Percentiles rank a stretch among this genome's conserved stretches.
These are phyloP conservation scores for Macrocentrus cingulum DNA, from an alignment of 1,140 invertebrate species.

Conservation along the genomic window DNA sequence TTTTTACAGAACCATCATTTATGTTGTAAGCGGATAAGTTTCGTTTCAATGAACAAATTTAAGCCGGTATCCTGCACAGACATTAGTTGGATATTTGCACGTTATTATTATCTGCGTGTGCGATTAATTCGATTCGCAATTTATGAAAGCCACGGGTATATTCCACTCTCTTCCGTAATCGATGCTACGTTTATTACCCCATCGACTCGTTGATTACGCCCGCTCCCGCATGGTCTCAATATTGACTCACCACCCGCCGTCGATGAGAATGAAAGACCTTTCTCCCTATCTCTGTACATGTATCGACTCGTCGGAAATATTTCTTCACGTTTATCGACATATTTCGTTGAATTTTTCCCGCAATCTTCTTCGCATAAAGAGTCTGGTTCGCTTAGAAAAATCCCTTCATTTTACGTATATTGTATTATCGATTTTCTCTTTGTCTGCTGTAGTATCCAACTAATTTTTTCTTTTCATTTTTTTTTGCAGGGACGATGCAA, in stretches of 20 bases:
- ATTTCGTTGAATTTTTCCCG: background rate
- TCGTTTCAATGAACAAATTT: too few relatives aligned
- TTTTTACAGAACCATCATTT: too few relatives aligned
- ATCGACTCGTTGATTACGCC: conserved; percentile 31
- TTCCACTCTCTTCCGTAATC: conserved; percentile 25
- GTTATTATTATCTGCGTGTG: conserved; percentile 10
- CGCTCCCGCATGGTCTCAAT: conserved; percentile 16
- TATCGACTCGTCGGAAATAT: conserved; percentile 10
- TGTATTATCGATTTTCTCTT: conserved; percentile 11
- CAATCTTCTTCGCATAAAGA: background rate
- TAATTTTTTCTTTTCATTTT: conserved; percentile 27
- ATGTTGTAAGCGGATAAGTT: too few relatives aligned
- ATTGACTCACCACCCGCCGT: conserved; percentile 26
- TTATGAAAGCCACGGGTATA: conserved; percentile 25
- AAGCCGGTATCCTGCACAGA: too few relatives aligned
- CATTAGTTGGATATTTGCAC: too few relatives aligned
- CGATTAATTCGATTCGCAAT: conserved; percentile 29
- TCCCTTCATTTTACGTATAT: background rate
- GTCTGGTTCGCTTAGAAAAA: background rate
- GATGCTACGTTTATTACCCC: conserved; percentile 31
- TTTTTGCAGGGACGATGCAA: conserved; percentile 95
- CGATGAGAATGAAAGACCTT: conserved; percentile 5
- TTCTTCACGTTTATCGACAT: conserved; percentile 17
- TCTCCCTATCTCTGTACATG: background rate
- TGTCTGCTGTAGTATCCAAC: background rate